A percentile compares a stretch with the other conserved stretches of the same genome.
Evolutionary conservation across 2,888 invertebrate species (phyloP).

Genomic region (Diaperis boleti): DNA sequence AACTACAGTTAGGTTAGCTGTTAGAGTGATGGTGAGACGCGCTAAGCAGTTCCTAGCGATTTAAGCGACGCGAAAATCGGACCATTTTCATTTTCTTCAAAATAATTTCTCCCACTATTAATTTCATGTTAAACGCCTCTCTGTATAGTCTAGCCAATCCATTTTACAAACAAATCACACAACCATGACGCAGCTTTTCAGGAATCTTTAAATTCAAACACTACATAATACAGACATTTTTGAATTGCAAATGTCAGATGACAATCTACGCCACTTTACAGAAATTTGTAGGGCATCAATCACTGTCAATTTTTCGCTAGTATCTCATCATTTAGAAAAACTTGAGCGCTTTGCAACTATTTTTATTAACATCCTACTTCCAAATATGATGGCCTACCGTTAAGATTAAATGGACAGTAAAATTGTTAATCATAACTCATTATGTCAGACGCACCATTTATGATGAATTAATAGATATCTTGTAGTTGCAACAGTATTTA

Average conservation of each 20-base stretch:
- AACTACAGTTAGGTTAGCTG: too few relatives aligned
- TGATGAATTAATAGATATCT: slow-evolving; percentile 1
- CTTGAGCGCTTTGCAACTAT: slow-evolving; percentile 3
- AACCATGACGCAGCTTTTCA: not conserved
- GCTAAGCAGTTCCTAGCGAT: not conserved
- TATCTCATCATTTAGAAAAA: slow-evolving; percentile 13
- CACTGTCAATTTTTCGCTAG: slow-evolving; percentile 7
- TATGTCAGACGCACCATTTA: not conserved
- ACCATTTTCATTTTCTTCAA: too few relatives aligned
- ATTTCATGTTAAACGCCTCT: too few relatives aligned
- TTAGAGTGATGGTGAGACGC: too few relatives aligned
- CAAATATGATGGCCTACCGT: not conserved
- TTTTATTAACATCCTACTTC: not conserved
- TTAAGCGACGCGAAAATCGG: slow-evolving; percentile 3
- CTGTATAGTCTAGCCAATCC: slow-evolving; percentile 5
- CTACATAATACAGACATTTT: not conserved
- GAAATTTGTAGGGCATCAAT: slow-evolving; percentile 10
- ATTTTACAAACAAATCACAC: slow-evolving; percentile 1
- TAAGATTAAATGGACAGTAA: not conserved
- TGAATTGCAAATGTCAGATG: slow-evolving; percentile 14
- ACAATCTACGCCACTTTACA: not conserved
- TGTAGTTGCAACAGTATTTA: too few relatives aligned
- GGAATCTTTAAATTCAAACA: not conserved
- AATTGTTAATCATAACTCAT: not conserved
- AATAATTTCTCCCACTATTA: too few relatives aligned